Conservation (phyloP, 1,140 invertebrate species). For the Drosophila ambigua region DNA sequence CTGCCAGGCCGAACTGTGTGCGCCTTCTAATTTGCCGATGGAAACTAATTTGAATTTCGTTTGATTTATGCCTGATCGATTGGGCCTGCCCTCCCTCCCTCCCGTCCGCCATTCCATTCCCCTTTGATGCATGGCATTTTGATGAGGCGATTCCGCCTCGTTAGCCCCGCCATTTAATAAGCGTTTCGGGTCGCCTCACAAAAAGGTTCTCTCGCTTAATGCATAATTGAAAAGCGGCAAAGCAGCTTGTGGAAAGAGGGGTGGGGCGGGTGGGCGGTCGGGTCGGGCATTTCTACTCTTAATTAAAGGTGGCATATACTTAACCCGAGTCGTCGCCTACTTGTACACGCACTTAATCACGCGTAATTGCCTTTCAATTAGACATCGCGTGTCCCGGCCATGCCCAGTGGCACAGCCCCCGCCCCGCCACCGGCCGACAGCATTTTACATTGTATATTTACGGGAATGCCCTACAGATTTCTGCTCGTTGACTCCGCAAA, state of each 20-base stretch:
- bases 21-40: slow-evolving; percentile 61
- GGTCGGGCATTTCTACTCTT: neutral
- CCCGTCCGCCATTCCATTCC: neutral
- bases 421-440: neutral
- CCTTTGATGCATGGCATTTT: slow-evolving; percentile 66
- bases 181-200: slow-evolving; percentile 31
- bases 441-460: slow-evolving; percentile 1
- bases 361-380: slow-evolving; percentile 80
- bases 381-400: slow-evolving; percentile 55
- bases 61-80: slow-evolving; percentile 81
- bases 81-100: slow-evolving; percentile 3
- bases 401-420: slow-evolving; percentile 20
- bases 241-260: slow-evolving; percentile 9
- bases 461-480: neutral
- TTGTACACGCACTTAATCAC: slow-evolving; percentile 67
- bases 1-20: slow-evolving; percentile 29
- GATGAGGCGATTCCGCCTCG: slow-evolving; percentile 50
- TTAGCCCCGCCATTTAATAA: slow-evolving; percentile 56
- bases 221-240: slow-evolving; percentile 66
- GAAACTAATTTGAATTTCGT: slow-evolving; percentile 77
- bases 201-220: slow-evolving; percentile 54
- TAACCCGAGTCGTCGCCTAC: slow-evolving; percentile 46
- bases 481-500: slow-evolving; percentile 23
- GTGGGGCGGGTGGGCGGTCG: neutral
- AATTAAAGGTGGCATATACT: slow-evolving; percentile 72